phyloP scores from a whole-genome alignment of 2,797 vertebrate genomes.

The Onychomys torridus region DNA sequence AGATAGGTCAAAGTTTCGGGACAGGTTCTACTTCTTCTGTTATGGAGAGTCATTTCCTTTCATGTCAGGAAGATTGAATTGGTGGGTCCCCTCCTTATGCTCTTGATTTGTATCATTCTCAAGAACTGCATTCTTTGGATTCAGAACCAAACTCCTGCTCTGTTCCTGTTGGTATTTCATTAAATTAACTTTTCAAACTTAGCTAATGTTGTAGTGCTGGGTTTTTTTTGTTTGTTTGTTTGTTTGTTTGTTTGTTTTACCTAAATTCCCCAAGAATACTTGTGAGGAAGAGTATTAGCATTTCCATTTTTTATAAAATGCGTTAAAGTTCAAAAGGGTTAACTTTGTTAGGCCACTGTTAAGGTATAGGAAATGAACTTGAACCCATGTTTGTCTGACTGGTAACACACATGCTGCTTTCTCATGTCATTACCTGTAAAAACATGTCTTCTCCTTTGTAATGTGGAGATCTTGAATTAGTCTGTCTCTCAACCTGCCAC shows the following conservation, averaged over 20 bases:
- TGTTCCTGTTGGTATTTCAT: background rate
- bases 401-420: background rate
- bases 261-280: background rate
- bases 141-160: background rate
- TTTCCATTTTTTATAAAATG: slow-evolving; percentile 18
- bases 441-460: background rate
- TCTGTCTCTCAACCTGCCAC: background rate
- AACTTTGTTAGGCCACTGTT: background rate
- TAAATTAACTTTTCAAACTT: background rate
- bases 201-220: background rate
- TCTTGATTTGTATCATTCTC: background rate
- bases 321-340: background rate
- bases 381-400: background rate
- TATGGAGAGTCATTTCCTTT: background rate
- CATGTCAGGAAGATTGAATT: background rate
- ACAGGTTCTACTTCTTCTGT: background rate
- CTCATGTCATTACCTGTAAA: background rate
- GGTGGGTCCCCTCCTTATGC: background rate
- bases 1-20: background rate
- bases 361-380: background rate
- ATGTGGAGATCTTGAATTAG: background rate
- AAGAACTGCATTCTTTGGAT: background rate
- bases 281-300: background rate
- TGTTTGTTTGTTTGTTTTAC: slow-evolving; percentile 19
- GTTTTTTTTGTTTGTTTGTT: too few relatives aligned